A percentile compares a stretch with the other conserved stretches of the same genome.
Evolutionary conservation across 1,140 invertebrate species (phyloP).

Genomic region (Formica exsecta): DNA sequence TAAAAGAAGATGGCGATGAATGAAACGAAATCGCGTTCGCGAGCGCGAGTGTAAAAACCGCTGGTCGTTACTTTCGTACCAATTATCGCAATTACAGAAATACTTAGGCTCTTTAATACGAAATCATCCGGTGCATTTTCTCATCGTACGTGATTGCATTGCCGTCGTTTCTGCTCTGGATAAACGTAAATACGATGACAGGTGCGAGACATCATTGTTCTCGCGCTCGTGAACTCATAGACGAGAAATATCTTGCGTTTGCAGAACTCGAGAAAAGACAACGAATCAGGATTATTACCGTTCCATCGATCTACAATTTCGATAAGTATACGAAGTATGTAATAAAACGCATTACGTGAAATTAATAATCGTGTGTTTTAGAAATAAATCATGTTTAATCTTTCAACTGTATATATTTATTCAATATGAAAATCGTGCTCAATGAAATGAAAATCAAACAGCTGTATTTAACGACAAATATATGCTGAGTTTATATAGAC

Average conservation of each 20-base stretch:
- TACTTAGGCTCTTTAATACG: slow-evolving; percentile 61
- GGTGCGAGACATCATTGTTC: slow-evolving; percentile 60
- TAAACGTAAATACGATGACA: neutral
- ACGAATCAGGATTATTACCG: slow-evolving; percentile 52
- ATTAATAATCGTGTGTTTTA: neutral
- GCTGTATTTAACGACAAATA: slow-evolving; percentile 3
- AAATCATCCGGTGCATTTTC: slow-evolving; percentile 63
- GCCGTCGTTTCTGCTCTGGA: slow-evolving; percentile 11
- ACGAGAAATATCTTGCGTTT: slow-evolving; percentile 1
- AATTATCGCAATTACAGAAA: slow-evolving; percentile 76
- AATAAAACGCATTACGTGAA: neutral
- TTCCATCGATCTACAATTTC: neutral
- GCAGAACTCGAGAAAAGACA: slow-evolving; percentile 40
- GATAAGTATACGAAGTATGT: neutral
- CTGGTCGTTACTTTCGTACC: slow-evolving; percentile 72
- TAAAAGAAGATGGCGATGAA: slow-evolving; percentile 27
- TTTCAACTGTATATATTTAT: slow-evolving; percentile 22
- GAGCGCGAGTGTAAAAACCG: slow-evolving; percentile 9
- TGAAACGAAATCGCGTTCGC: slow-evolving; percentile 23
- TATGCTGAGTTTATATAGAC: neutral
- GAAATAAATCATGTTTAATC: neutral
- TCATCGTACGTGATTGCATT: slow-evolving; percentile 47
- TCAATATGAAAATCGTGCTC: neutral
- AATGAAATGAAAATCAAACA: neutral
- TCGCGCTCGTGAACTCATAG: slow-evolving; percentile 51